Evolutionary conservation across 2,797 vertebrate genomes (phyloP), one percentile per base, ranked within the genome.

Genomic region (Limnodromus scolopaceus): DNA sequence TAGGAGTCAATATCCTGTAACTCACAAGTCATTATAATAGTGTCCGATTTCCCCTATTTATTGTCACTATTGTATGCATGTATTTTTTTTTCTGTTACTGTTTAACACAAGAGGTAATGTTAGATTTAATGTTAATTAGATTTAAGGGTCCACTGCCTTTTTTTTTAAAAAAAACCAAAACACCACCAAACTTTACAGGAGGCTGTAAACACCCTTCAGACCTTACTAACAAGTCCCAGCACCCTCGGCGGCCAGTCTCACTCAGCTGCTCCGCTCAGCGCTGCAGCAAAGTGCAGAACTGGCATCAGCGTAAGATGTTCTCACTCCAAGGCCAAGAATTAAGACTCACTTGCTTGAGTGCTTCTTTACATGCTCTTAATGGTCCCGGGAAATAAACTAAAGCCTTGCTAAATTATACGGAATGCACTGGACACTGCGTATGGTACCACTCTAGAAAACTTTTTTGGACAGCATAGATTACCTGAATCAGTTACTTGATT

Each of bases 1-100:
- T 94, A 95, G 77, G 94, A 97, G 95, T 78, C 92, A 65, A 95
- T 89, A 88, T 58, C 76, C 69, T 92, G 75, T 96, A 89, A 89
- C 89, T 96, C 87, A 81, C 64, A 93, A 94, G 61, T 95, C 78
- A 55, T 83, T 79, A 61, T 51, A 92, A 36, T 54, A 57, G 90
- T 13, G 13, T 93, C 78, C 9, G 25, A 49, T 71, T 79, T 83
- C 61, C 86, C 83, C 66, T 97, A 96, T 97, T 96, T 97, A 96
- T 97, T 97, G 82, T 90, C 61, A 64, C 45, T 76, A 2, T 88
- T 84, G 71, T 92, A 43, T 97, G 95, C 81, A 79, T 96, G 92
- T 87, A 2, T 38, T 74, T 93, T 90, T 75, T 76, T 75, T 84
- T 57, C 16, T 51, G 28, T 36, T 88, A 57, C 66, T 87, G 72